Conservation (phyloP, 1,140 invertebrate genomes). For the Patella vulgata region DNA sequence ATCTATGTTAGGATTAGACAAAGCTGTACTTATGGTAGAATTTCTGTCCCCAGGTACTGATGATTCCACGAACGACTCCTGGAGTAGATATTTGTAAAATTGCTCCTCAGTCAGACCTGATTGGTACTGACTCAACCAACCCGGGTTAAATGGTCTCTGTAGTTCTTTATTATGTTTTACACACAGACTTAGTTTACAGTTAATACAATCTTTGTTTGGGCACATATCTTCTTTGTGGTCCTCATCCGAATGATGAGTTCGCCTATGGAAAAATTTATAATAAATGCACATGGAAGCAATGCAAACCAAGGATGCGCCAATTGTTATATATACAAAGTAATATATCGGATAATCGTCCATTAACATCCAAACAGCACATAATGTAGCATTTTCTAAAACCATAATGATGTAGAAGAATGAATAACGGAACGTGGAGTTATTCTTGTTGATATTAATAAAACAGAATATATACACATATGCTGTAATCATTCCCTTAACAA, state of each 20-base stretch:
- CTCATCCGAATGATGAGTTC: conserved; percentile 55
- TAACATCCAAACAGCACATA: conserved; percentile 66
- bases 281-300: conserved; percentile 86
- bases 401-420: conserved; percentile 90
- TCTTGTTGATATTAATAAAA: conserved; percentile 88
- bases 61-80: conserved; percentile 45
- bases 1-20: conserved; percentile 6
- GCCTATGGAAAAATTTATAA: conserved; percentile 81
- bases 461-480: conserved; percentile 90
- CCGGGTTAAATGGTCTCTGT: conserved; percentile 46
- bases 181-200: conserved; percentile 53
- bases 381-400: conserved; percentile 85
- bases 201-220: conserved; percentile 46
- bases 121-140: conserved; percentile 48
- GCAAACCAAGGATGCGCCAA: conserved; percentile 76
- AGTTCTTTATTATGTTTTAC: conserved; percentile 45
- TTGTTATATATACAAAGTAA: conserved; percentile 65
- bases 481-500: conserved; percentile 77
- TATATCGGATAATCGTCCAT: conserved; percentile 32
- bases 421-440: conserved; percentile 83
- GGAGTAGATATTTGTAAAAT: conserved; percentile 49
- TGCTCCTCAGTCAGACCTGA: conserved; percentile 39
- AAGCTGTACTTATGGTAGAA: conserved; percentile 19
- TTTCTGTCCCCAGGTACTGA: conserved; percentile 24
- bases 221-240: conserved; percentile 32